These are phyloP conservation scores for Etheostoma nigrum DNA, from an alignment of 2,797 vertebrate species.

Conservation along the genomic window DNA sequence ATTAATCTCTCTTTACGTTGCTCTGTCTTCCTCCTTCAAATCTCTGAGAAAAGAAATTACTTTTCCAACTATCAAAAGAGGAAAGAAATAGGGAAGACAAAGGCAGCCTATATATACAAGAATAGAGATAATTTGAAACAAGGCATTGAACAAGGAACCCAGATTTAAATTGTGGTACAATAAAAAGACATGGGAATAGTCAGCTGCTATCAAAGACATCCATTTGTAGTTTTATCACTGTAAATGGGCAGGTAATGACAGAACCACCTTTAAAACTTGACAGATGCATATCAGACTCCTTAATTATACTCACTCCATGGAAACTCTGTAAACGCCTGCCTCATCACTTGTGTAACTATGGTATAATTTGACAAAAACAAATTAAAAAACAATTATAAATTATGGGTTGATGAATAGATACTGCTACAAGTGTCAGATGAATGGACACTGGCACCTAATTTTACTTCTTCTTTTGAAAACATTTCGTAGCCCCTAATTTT, in stretches of 20 bases:
- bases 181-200: constrained; percentile 39
- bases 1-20: constrained; percentile 62
- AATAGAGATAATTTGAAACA: constrained; percentile 62
- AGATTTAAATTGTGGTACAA: constrained; percentile 47
- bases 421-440: constrained; percentile 2
- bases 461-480: background rate
- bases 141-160: constrained; percentile 54
- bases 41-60: constrained; percentile 47
- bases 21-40: constrained; percentile 29
- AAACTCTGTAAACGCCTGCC: constrained; percentile 28
- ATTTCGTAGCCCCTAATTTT: background rate
- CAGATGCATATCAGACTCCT: constrained; percentile 42
- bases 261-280: constrained; percentile 59
- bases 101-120: constrained; percentile 31
- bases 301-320: constrained; percentile 28
- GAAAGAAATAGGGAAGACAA: constrained; percentile 41
- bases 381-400: constrained; percentile 33
- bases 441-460: constrained; percentile 3
- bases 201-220: constrained; percentile 52
- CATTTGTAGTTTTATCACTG: constrained; percentile 41
- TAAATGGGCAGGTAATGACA: constrained; percentile 38
- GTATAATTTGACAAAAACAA: constrained; percentile 52
- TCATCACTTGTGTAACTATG: constrained; percentile 42
- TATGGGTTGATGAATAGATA: constrained; percentile 14
- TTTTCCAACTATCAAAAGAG: constrained; percentile 30